These are phyloP conservation scores for Eclectus roratus DNA, from an alignment of 2,113 vertebrate genomes.

Conservation along the genomic window DNA sequence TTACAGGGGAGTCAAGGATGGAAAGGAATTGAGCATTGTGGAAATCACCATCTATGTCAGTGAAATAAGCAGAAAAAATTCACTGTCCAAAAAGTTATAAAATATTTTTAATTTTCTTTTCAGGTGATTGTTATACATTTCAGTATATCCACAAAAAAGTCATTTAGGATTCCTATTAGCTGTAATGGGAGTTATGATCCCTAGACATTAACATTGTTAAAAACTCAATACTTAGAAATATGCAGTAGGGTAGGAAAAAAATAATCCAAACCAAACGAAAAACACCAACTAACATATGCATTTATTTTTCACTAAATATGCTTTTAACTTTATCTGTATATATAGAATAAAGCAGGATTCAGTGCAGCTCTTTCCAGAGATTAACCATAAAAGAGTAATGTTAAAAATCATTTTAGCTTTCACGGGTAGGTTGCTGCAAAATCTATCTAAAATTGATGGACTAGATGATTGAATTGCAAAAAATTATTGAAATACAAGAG, in stretches of 20 bases:
- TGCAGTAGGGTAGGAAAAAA: neutral
- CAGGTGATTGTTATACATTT: neutral
- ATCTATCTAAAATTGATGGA: constrained; percentile 55
- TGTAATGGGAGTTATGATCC: neutral
- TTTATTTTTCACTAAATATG: constrained; percentile 23
- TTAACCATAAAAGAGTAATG: constrained; percentile 42
- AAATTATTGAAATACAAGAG: constrained; percentile 37
- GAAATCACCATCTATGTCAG: neutral
- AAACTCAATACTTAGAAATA: neutral
- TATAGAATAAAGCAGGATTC: neutral
- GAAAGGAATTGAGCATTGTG: neutral
- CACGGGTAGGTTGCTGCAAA: constrained; percentile 37
- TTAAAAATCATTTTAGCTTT: constrained; percentile 36
- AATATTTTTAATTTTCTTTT: neutral
- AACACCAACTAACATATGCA: neutral
- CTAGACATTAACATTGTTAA: neutral
- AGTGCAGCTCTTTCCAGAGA: neutral
- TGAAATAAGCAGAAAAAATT: neutral
- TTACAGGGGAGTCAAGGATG: neutral
- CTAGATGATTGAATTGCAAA: constrained; percentile 63
- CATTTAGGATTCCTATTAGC: neutral
- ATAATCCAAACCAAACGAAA: neutral
- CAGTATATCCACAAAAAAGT: neutral
- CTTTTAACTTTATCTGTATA: neutral
- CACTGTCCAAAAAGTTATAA: neutral